Percentiles rank a stretch among this genome's conserved stretches.
Evolutionary conservation across 35 echinoderm and acorn worm genomes (phyloP).

Genomic region (Stichopus chloronotus): DNA sequence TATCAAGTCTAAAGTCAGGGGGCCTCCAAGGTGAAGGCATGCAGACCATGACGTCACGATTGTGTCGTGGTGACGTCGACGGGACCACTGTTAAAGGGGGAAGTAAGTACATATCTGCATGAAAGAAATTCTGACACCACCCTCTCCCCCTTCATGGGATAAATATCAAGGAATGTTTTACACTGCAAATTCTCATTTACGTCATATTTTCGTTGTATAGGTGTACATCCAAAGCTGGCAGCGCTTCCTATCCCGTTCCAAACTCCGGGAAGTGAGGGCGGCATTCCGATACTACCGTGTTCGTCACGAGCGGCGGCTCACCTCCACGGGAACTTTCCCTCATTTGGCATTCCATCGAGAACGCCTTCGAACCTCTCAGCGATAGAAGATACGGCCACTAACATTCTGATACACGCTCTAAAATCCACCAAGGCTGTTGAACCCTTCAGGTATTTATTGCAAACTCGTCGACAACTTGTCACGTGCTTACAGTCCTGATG

Average conservation of each 20-base stretch:
- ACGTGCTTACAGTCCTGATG: neutral
- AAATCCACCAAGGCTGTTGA: slow-evolving; percentile 79
- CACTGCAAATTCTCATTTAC: neutral
- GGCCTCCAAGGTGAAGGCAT: neutral
- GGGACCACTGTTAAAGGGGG: neutral
- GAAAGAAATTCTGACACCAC: neutral
- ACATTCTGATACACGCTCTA: slow-evolving; percentile 75
- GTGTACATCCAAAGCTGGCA: slow-evolving; percentile 51
- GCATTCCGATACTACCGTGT: slow-evolving; percentile 49
- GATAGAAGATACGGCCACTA: slow-evolving; percentile 87
- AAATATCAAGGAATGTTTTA: no score
- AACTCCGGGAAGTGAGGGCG: slow-evolving; percentile 9
- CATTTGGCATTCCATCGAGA: slow-evolving; percentile 56
- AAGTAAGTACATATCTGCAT: slow-evolving; percentile 5
- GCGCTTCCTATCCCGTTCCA: slow-evolving; percentile 33
- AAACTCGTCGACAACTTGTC: neutral
- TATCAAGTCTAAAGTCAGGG: neutral
- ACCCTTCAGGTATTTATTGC: slow-evolving; percentile 63
- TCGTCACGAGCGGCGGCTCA: slow-evolving; percentile 43
- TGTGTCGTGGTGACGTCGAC: slow-evolving; percentile 25
- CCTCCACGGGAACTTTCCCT: slow-evolving; percentile 64
- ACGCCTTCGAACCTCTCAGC: slow-evolving; percentile 49
- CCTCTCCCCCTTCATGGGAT: no score
- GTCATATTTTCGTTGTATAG: neutral
- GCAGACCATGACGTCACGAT: neutral